phyloP scores from a whole-genome alignment of 2,888 invertebrate genomes.

The Griposia aprilina region DNA sequence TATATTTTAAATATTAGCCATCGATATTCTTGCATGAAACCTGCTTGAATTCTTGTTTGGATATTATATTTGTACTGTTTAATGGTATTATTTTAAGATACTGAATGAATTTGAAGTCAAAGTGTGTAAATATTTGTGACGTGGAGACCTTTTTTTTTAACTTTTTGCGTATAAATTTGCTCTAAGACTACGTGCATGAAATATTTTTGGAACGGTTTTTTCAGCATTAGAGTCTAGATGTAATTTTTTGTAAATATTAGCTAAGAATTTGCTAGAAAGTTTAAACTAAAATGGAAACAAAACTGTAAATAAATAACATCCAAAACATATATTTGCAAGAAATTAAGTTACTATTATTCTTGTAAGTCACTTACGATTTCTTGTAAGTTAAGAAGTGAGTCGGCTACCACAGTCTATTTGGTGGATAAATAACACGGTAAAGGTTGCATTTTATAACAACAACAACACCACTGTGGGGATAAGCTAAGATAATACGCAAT shows the following conservation, averaged over 20 bases:
- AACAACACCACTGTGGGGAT: no score
- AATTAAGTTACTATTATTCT: constrained; percentile 49
- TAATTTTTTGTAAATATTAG: constrained; percentile 17
- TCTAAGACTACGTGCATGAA: constrained; percentile 25
- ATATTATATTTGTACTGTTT: constrained; percentile 17
- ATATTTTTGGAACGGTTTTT: constrained; percentile 8
- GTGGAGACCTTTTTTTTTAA: background rate
- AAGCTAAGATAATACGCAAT: no score
- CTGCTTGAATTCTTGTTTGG: constrained; percentile 47
- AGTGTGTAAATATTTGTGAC: constrained; percentile 42
- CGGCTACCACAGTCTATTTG: no score
- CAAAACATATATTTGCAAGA: background rate
- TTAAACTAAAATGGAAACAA: background rate
- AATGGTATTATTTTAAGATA: constrained; percentile 1
- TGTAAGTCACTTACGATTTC: constrained; percentile 16
- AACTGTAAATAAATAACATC: constrained; percentile 4
- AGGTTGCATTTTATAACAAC: no score
- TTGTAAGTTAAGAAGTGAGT: background rate
- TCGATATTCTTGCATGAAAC: constrained; percentile 56
- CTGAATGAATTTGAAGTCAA: background rate
- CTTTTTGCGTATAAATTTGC: constrained; percentile 3
- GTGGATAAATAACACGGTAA: background rate
- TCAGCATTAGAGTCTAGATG: background rate
- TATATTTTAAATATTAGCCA: constrained; percentile 23
- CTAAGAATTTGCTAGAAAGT: background rate